A percentile compares a stretch with the other conserved stretches of the same genome.
phyloP scores from a whole-genome alignment of 2,888 invertebrate genomes.

The Sympetrum striolatum region DNA sequence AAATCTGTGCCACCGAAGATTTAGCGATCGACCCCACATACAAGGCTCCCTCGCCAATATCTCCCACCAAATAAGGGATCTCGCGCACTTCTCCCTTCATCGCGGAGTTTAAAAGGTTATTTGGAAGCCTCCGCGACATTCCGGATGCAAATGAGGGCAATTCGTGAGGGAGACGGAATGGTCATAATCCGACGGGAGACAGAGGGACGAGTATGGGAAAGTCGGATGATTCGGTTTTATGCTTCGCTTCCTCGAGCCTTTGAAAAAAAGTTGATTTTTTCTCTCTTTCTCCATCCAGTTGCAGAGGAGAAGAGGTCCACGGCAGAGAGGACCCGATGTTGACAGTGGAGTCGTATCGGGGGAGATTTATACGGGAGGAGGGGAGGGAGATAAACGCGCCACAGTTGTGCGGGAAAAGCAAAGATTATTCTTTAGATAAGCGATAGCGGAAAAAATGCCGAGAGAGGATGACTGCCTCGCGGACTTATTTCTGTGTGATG shows the following conservation, averaged over 20 bases:
- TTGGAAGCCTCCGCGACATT: constrained; percentile 9
- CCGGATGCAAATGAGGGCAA: constrained; percentile 23
- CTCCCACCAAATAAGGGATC: background rate
- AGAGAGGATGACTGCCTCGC: background rate
- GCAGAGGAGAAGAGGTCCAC: background rate
- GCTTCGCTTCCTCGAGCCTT: constrained; percentile 21
- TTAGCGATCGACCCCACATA: background rate
- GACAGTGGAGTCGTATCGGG: background rate
- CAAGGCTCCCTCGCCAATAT: background rate
- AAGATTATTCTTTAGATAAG: constrained; percentile 27
- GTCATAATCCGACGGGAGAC: background rate
- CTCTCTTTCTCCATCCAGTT: background rate
- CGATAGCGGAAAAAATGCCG: background rate
- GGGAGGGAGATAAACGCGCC: background rate
- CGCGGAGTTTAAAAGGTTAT: constrained; percentile 14
- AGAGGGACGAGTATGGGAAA: background rate
- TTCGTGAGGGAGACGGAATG: background rate
- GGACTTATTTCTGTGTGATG: background rate
- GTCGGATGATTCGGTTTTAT: constrained; percentile 13
- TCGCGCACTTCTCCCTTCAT: background rate
- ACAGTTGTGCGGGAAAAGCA: constrained; percentile 33
- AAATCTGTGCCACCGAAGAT: too few species aligned
- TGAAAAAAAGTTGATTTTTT: background rate
- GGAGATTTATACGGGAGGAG: background rate
- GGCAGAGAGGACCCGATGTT: constrained; percentile 7